Evolutionary conservation across 2,888 invertebrate species (phyloP).

Genomic region (Eupithecia exiguata): DNA sequence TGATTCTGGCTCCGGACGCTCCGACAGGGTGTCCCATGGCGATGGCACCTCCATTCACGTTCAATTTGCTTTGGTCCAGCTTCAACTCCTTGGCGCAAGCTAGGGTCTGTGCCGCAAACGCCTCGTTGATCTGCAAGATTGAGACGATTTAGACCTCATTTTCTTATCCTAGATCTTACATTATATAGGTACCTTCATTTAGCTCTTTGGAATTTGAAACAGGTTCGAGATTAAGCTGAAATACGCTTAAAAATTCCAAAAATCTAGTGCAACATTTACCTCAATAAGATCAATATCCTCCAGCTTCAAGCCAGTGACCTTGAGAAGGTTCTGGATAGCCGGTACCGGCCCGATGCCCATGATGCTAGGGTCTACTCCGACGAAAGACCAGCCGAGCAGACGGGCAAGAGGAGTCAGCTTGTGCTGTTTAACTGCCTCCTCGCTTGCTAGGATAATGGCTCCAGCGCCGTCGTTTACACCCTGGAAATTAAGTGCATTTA

Average conservation of each 20-base stretch:
- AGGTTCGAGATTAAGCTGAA: not conserved
- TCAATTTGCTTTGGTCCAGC: slow-evolving; percentile 92
- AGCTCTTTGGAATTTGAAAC: not conserved
- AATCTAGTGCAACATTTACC: slow-evolving; percentile 73
- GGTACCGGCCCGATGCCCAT: slow-evolving; percentile 99
- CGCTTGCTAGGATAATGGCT: slow-evolving; percentile 94
- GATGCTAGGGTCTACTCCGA: slow-evolving; percentile 96
- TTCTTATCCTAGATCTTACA: not conserved
- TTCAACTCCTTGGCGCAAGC: slow-evolving; percentile 94
- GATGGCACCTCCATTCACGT: slow-evolving; percentile 97
- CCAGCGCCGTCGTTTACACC: slow-evolving; percentile 98
- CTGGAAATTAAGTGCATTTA: slow-evolving; percentile 69
- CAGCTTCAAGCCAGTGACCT: slow-evolving; percentile 88
- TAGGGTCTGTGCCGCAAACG: slow-evolving; percentile 96
- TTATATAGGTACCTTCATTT: not conserved
- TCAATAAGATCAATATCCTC: slow-evolving; percentile 95
- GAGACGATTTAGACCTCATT: not conserved
- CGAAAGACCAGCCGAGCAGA: slow-evolving; percentile 92
- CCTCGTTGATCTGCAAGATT: slow-evolving; percentile 94
- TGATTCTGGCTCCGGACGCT: slow-evolving; percentile 96
- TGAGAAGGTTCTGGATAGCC: slow-evolving; percentile 93
- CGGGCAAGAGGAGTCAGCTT: slow-evolving; percentile 94
- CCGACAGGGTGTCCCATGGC: slow-evolving; percentile 97
- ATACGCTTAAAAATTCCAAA: not conserved
- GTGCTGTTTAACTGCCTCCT: slow-evolving; percentile 88